Percentiles rank a stretch among this genome's conserved stretches.
Evolutionary conservation across 2,797 vertebrate genomes (phyloP).

Genomic region (Perodicticus potto): DNA sequence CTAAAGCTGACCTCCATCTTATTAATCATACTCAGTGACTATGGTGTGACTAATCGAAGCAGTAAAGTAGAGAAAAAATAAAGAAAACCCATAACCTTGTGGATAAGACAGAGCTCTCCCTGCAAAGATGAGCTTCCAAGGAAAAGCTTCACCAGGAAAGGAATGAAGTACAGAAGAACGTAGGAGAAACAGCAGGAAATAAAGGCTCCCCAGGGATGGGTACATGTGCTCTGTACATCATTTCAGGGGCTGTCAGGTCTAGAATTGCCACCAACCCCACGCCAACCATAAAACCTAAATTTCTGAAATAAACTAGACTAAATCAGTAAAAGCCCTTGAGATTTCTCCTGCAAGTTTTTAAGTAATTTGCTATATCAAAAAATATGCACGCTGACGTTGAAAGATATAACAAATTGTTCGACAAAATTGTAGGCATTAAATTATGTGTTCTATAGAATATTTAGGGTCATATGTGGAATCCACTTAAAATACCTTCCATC

Average conservation of each 20-base stretch:
- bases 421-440: not conserved
- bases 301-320: not conserved
- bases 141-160: not conserved
- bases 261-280: not conserved
- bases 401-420: not conserved
- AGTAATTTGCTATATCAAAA: not conserved
- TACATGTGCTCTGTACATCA: accelerated
- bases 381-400: not conserved
- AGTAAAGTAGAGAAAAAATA: not conserved
- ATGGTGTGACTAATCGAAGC: not conserved
- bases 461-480: not conserved
- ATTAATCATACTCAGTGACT: not conserved
- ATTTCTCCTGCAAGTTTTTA: conserved; percentile 19
- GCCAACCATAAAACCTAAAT: not conserved
- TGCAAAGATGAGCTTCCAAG: not conserved
- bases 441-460: not conserved
- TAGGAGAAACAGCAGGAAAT: not conserved
- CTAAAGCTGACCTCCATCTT: not conserved
- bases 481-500: not conserved
- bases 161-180: not conserved
- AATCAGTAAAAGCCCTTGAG: not conserved
- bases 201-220: not conserved
- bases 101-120: not conserved
- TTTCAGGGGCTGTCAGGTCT: too few species aligned
- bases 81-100: not conserved